Base-by-base conservation (phyloP, 2,113 vertebrate genomes). In the Raphicerus campestris region DNA sequence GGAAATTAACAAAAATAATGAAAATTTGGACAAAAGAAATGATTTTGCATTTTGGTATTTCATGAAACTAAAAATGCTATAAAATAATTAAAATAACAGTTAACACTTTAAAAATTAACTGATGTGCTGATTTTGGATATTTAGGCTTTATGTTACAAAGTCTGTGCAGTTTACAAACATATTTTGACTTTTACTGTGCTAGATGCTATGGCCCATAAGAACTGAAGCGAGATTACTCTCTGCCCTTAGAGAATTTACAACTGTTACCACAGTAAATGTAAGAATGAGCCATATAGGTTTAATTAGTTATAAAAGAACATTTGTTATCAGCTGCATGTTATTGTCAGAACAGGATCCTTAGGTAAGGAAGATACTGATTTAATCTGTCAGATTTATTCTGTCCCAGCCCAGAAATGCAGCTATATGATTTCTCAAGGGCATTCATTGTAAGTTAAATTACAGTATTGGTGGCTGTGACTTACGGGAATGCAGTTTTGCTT, bases 11-110 rank as follows among this genome's bases (percentile, higher is more conserved):
- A 70, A 70, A 70, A 90, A 30, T 92, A 20, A 56, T 89, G 49
- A 88, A 87, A 88, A 92, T 61, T 95, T 4, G 10, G 24, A 92
- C n/a, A 89, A 94, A 95, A 95, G 53, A 88, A 92, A 85, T 60
- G 22, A 83, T 22, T 96, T 94, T 60, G 24, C 9, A 66, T 82
- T 95, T 96, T 94, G 80, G 26, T 90, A 61, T 78, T 82, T 90
- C 13, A 70, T 83, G 30, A 90, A 95, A 78, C 28, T 94, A 30
- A 53, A 97, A 89, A 66, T 86, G 85, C 80, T 89, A 6, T 86
- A 56, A 94, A 87, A 82, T 89, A 87, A 42, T 78, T 95, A 24
- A 94, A 89, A 45, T 92, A 90, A 58, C 11, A 90, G 16, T 60
- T 77, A n/a, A 55, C 35, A 86, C n/a, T 93, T 42, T 30, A 92